Base-by-base conservation (phyloP, 2,113 vertebrate species). In the Prunella himalayana region DNA sequence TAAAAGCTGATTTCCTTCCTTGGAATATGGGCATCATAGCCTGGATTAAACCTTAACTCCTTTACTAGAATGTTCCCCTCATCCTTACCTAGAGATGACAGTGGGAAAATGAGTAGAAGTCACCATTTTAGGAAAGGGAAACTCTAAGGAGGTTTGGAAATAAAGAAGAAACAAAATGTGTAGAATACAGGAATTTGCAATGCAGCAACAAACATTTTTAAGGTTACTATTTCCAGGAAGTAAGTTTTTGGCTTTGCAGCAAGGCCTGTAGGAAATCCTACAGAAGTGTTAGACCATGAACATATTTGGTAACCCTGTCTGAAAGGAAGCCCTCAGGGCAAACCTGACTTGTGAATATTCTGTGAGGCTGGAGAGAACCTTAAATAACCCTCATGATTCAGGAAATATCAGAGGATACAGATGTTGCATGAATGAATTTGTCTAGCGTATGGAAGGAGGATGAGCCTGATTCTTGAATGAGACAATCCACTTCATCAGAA, bases 381-480 rank as follows among this genome's bases (percentile, higher is more conserved):
- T 61, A 89, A 91, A 92, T 91, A 94, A 89, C 77, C 49, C 45
- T 79, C 53, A 49, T 5, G 31, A 79, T 68, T 86, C 88, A 92
- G 91, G 86, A 94, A 92, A 65, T 94, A 94, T 72, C 73, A 94
- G 91, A 92, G 77, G 83, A 96, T 82, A 89, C 81, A 95, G 80
- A 91, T 86, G 73, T 71, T 84, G 19, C 47, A 31, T 65, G 54
- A 94, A 87, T 82, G 17, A 92, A 79, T 82, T 92, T 31, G 44
- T 75, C 0, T 0, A 87, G 41, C 6, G 15, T 50, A 72, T 72
- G 33, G 81, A 91, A 92, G 56, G 57, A 94, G 41, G 44, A 81
- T 45, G 57, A 95, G 20, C 10, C 39, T 75, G 33, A 64, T 76
- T 82, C 81, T 95, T 75, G 64, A 92, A 75, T 51, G 37, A 42